These are phyloP conservation scores for Hypercompe scribonia DNA, from an alignment of 2,888 invertebrate genomes.

Conservation along the genomic window DNA sequence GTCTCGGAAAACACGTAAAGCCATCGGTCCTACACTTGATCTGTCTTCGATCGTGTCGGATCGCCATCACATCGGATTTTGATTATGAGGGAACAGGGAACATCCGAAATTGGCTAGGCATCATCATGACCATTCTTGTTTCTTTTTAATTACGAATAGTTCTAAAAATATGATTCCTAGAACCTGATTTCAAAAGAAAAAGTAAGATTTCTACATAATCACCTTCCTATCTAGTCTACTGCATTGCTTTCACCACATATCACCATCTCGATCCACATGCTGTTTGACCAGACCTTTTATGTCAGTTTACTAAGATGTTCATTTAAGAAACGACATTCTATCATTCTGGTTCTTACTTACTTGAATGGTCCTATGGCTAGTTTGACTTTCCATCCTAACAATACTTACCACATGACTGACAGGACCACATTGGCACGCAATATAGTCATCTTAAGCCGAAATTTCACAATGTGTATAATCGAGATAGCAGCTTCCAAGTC, in stretches of 20 bases:
- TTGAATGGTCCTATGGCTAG: background rate
- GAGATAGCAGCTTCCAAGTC: background rate
- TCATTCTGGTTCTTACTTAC: background rate
- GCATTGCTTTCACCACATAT: background rate
- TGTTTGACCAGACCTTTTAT: background rate
- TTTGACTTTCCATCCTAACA: background rate
- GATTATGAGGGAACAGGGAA: too few species aligned
- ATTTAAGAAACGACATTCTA: background rate
- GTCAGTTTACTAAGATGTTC: background rate
- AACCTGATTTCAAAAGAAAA: too few species aligned
- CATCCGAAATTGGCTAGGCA: too few species aligned
- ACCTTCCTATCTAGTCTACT: too few species aligned
- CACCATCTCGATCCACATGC: background rate
- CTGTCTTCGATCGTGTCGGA: too few species aligned
- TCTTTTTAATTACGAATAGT: too few species aligned
- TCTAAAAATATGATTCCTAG: too few species aligned
- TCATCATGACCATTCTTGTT: too few species aligned
- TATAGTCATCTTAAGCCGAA: conserved; percentile 4
- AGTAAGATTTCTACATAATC: too few species aligned
- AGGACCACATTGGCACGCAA: conserved; percentile 7
- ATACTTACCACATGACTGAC: background rate
- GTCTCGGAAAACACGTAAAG: too few species aligned
- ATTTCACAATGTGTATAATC: conserved; percentile 12
- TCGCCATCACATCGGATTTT: too few species aligned
- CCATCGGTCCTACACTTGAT: too few species aligned